Evolutionary conservation across 2,113 vertebrate genomes (phyloP), one percentile per base, ranked within the genome.

Genomic region (Corythornis madagascariensis): DNA sequence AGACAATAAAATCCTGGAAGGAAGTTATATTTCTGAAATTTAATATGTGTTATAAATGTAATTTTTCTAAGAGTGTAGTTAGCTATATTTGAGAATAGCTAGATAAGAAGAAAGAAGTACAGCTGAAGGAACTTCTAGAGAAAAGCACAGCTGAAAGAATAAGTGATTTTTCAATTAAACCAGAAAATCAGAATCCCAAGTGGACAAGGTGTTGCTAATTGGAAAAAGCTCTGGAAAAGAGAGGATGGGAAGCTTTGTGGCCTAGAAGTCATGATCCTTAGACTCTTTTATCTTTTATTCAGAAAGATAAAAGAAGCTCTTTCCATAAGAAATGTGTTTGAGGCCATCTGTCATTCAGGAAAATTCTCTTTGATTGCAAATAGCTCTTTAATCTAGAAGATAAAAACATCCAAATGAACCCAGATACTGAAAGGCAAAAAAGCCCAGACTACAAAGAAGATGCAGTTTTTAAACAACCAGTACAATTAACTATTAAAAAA

Each of bases 321-420:
- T 82, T 82, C 28, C 8, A 63, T 14, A 33, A 79, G 43, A 75
- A 55, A 4, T 14, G 25, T 4, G 2, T 63, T 82, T 80, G 64
- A 83, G 38, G n/a, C 28, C 38, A 53, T 47, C 50, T 89, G 21
- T 70, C 42, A 20, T 12, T 9, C 29, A 88, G 63, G 15, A 79
- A 70, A 86, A 60, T 47, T 92, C 7, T 61, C 31, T 92, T 63
- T 91, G 67, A 65, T 67, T 92, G 20, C 13, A 95, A 93, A 82
- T 55, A 70, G 2, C 15, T 70, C 67, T 93, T 88, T 83, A 89
- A 87, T 84, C 81, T 71, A 53, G n/a, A 92, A 91, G 67, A 92
- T 79, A 45, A 93, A 91, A 87, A 91, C 13, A 29, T 75, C 78
- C 67, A 89, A 73, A 82, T 5, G 14, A 91, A 76, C 35, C 24